phyloP scores from a whole-genome alignment of 1,140 invertebrate genomes.

The Episyrphus balteatus region DNA sequence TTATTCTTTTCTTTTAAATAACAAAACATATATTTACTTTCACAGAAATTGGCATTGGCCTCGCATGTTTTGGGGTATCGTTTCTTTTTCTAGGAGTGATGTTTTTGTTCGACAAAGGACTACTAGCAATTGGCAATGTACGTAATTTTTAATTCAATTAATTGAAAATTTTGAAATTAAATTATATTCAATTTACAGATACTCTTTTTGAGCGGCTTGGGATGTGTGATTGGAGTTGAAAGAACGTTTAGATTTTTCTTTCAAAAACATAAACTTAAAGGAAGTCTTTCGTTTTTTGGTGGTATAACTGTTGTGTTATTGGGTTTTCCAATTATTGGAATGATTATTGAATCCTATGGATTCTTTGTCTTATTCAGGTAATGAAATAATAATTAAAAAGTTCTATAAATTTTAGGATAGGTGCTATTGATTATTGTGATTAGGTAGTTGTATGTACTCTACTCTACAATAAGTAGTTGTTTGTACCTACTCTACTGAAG shows the following conservation, averaged over 20 bases:
- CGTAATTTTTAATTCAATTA: constrained; percentile 34
- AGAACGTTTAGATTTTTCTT: constrained; percentile 97
- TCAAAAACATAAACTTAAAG: constrained; percentile 92
- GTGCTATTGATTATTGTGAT: too few relatives aligned
- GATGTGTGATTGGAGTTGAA: constrained; percentile 92
- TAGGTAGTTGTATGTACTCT: too few relatives aligned
- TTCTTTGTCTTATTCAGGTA: constrained; percentile 72
- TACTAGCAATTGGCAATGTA: constrained; percentile 98
- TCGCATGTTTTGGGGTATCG: constrained; percentile 90
- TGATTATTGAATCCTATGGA: constrained; percentile 88
- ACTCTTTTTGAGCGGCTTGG: constrained; percentile 74
- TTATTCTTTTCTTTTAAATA: background rate
- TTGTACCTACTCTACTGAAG: too few relatives aligned
- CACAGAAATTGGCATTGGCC: constrained; percentile 91
- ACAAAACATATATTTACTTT: background rate
- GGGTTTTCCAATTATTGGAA: constrained; percentile 92
- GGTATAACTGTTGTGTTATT: constrained; percentile 90
- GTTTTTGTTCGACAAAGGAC: constrained; percentile 93
- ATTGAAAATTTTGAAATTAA: background rate
- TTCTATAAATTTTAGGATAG: constrained; percentile 4
- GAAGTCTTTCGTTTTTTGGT: constrained; percentile 83
- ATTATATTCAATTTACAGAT: background rate
- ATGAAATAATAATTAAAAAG: background rate
- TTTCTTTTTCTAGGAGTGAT: constrained; percentile 93
- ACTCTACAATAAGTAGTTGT: too few relatives aligned